Conservation (phyloP, 1,140 invertebrate genomes). For the Tetragnatha versicolor region DNA sequence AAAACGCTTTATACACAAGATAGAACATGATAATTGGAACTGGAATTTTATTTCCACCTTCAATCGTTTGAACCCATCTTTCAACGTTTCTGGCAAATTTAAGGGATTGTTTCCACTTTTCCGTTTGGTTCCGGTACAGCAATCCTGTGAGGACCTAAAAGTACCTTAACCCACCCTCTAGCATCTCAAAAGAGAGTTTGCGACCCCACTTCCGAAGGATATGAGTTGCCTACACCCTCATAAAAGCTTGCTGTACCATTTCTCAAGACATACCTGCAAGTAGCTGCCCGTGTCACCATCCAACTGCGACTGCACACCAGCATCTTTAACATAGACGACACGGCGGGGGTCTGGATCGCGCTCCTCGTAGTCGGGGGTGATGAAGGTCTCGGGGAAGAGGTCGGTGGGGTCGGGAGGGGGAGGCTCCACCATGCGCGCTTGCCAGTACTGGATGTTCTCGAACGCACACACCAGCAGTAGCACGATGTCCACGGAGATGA, state of each 20-base stretch:
- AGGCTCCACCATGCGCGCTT: slow-evolving; percentile 32
- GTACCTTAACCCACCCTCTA: no score
- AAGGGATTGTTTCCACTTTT: no score
- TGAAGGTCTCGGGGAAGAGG: slow-evolving; percentile 33
- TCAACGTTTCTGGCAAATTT: no score
- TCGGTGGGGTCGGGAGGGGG: slow-evolving; percentile 35
- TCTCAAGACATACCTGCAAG: not conserved
- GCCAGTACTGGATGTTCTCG: slow-evolving; percentile 55
- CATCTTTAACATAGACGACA: slow-evolving; percentile 36
- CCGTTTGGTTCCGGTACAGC: no score
- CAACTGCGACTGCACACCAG: slow-evolving; percentile 4
- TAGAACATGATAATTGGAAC: no score
- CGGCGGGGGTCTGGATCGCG: not conserved
- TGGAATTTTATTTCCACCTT: no score
- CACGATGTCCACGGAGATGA: slow-evolving; percentile 38
- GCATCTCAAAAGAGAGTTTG: not conserved
- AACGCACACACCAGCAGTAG: slow-evolving; percentile 39
- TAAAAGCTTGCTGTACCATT: no score
- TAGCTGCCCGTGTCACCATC: slow-evolving; percentile 28
- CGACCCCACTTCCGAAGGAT: not conserved
- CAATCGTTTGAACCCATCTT: no score
- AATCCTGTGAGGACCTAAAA: no score
- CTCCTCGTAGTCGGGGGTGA: slow-evolving; percentile 28
- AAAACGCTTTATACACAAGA: no score
- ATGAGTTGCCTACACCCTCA: not conserved